Evolutionary conservation across 2,113 vertebrate genomes (phyloP).

Genomic region (Elachura formosa): DNA sequence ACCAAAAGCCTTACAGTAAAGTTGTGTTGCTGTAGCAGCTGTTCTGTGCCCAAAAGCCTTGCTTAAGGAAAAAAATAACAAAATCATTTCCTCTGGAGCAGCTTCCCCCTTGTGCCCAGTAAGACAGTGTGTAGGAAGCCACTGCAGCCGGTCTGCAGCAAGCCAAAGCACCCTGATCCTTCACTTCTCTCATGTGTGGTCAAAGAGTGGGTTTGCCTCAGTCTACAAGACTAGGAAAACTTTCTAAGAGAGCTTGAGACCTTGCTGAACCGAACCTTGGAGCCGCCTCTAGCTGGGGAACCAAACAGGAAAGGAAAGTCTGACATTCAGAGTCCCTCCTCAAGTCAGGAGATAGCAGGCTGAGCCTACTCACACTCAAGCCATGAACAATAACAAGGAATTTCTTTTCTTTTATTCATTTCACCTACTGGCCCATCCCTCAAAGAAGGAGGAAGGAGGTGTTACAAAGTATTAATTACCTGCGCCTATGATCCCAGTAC

Average conservation of each 20-base stretch:
- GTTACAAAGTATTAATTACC: neutral
- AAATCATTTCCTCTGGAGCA: neutral
- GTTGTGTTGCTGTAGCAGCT: neutral
- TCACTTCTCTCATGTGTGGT: neutral
- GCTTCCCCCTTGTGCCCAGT: neutral
- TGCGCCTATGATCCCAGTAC: neutral
- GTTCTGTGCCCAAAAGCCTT: neutral
- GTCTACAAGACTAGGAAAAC: neutral
- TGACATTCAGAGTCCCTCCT: neutral
- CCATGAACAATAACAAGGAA: rapidly evolving
- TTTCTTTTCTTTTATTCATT: neutral
- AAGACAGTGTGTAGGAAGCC: rapidly evolving
- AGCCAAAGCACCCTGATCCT: neutral
- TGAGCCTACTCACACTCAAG: neutral
- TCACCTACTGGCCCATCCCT: neutral
- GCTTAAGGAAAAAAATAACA: neutral
- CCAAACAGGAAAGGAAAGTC: neutral
- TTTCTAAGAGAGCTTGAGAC: neutral
- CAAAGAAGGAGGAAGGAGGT: neutral
- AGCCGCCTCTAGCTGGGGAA: rapidly evolving
- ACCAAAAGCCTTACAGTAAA: neutral
- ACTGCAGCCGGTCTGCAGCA: rapidly evolving
- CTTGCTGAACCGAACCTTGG: neutral
- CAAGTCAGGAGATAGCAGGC: neutral
- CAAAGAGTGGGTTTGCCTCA: neutral